Evolutionary conservation across 2,113 vertebrate species (phyloP).

Genomic region (Melanotaenia duboulayi): DNA sequence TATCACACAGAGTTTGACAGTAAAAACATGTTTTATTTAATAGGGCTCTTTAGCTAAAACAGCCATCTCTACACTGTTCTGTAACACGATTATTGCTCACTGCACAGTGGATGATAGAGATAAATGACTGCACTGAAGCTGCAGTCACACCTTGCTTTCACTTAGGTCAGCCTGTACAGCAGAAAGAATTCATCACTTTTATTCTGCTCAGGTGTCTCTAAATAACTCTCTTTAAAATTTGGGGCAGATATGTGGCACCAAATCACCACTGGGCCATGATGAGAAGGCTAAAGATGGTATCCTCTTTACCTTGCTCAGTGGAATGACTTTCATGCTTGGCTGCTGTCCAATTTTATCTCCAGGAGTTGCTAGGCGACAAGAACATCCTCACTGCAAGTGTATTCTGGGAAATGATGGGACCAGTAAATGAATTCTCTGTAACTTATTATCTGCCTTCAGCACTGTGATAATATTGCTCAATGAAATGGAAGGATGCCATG

Average conservation of each 20-base stretch:
- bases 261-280: conserved; percentile 35
- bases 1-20: no score
- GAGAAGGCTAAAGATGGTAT: conserved; percentile 47
- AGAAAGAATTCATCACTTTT: conserved; percentile 11
- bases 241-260: conserved; percentile 24
- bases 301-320: conserved; percentile 54
- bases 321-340: conserved; percentile 76
- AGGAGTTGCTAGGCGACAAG: conserved; percentile 76
- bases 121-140: conserved; percentile 4
- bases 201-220: not conserved
- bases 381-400: conserved; percentile 59
- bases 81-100: not conserved
- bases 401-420: conserved; percentile 65
- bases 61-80: not conserved
- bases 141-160: conserved; percentile 17
- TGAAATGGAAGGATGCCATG: not conserved
- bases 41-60: not conserved
- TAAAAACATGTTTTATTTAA: not conserved
- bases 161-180: not conserved
- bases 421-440: conserved; percentile 61
- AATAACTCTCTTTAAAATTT: conserved; percentile 8
- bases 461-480: conserved; percentile 31
- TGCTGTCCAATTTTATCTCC: conserved; percentile 75
- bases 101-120: conserved; percentile 1
- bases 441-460: conserved; percentile 48